Base-by-base conservation (phyloP, 1,140 invertebrate genomes). In the Tetranychus cinnabarinus region DNA sequence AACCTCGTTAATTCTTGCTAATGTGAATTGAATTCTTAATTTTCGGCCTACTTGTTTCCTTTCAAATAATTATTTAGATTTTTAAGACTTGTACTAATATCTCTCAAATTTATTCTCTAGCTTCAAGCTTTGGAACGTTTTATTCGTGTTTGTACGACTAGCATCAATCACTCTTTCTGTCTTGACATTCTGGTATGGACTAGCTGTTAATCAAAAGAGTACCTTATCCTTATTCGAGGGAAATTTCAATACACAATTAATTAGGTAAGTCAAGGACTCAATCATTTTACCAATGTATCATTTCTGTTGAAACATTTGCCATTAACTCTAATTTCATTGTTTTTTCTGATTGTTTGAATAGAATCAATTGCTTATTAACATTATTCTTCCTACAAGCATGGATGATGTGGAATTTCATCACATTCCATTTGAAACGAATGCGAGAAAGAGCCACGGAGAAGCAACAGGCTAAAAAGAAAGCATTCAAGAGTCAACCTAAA, bases 101-200 rank as follows among this genome's bases (percentile, higher is more conserved):
- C 82, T 82, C 31, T 47, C 23, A 23, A 23, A 23, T 23, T 50
- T 2, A 35, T 23, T 39, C 36, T 45, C 7, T 31, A 50, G 56
- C 8, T 82, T 87, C 66, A 73, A 82, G 66, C 70, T 86, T 23
- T 92, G 88, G 67, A 89, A 88, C 68, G 73, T 79, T 0, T 72
- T 85, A 6, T 97, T 96, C 72, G 80, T 93, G 31, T 66, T 82
- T 1, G 81, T 82, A 23, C 82, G 91, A 15, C 74, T 97, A 39
- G 80, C 80, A 55, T 88, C 85, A 56, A 81, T 96, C 65, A 83
- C 85, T 59, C 74, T 97, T 47, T 80, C 90, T 13, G 84, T 88
- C 63, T 76, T 97, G 0, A 88, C 89, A 0, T 88, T 97, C 71
- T 87, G 88, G 80, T 96, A 86, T 74, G 91, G 88, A 35, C 76